Evolutionary conservation across 2,113 vertebrate genomes (phyloP).

Genomic region (Notarius lentiginosus): DNA sequence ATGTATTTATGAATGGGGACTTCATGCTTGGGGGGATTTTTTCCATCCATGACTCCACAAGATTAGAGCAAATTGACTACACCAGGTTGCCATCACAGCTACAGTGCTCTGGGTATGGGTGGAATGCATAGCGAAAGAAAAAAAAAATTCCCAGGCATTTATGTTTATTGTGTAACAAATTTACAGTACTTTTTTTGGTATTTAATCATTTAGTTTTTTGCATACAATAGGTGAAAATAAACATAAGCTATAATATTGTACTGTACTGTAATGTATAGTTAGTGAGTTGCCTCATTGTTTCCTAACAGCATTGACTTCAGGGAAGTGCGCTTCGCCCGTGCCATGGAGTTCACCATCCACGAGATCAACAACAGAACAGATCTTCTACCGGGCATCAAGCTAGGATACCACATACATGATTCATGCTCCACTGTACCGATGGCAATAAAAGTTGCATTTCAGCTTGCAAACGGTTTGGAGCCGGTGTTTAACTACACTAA

Average conservation of each 20-base stretch:
- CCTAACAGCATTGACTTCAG: conserved; percentile 58
- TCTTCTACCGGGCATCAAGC: conserved; percentile 62
- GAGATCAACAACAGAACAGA: conserved; percentile 71
- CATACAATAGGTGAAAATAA: not conserved
- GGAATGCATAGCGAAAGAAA: not conserved
- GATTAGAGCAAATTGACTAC: conserved; percentile 56
- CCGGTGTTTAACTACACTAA: not conserved
- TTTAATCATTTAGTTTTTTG: not conserved
- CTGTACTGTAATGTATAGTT: not conserved
- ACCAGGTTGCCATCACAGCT: conserved; percentile 59
- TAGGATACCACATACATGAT: conserved; percentile 62
- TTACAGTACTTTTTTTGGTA: not conserved
- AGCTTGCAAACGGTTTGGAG: conserved; percentile 60
- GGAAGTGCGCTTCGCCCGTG: conserved; percentile 63
- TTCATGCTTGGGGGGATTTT: conserved; percentile 69
- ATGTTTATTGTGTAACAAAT: not conserved
- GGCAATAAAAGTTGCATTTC: conserved; percentile 60
- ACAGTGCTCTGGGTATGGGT: conserved; percentile 55
- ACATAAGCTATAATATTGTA: too few relatives aligned
- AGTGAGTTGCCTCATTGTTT: conserved; percentile 12
- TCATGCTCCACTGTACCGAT: conserved; percentile 60
- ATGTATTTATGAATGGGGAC: conserved; percentile 62
- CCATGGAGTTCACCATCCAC: conserved; percentile 69
- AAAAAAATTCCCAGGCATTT: not conserved
- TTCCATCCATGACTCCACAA: conserved; percentile 57